Evolutionary conservation across 2,888 invertebrate species (phyloP).

Genomic region (Melinaea menophilus): DNA sequence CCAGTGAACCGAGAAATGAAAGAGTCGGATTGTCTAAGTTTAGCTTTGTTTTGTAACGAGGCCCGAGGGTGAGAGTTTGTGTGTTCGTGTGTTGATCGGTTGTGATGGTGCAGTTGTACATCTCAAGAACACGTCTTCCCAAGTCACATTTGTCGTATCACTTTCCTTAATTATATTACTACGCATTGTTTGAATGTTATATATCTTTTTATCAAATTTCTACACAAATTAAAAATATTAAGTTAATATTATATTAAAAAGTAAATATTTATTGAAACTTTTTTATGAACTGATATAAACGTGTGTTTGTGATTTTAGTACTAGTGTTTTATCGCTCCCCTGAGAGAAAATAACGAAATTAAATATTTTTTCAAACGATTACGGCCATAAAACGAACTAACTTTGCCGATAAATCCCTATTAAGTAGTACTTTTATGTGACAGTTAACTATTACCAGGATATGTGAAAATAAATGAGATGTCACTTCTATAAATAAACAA

Average conservation of each 20-base stretch:
- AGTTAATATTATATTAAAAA: too few species aligned
- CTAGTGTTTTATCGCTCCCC: background rate
- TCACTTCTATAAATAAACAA: too few species aligned
- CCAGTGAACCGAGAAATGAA: conserved; percentile 22
- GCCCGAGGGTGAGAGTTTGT: background rate
- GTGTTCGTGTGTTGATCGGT: conserved; percentile 12
- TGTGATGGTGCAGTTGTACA: conserved; percentile 3
- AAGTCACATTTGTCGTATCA: too few species aligned
- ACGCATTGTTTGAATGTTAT: too few species aligned
- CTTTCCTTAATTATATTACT: too few species aligned
- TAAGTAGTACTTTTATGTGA: background rate
- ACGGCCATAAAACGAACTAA: background rate
- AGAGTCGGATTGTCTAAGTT: conserved; percentile 14
- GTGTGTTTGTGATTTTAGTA: too few species aligned
- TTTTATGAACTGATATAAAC: background rate
- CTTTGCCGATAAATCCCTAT: background rate
- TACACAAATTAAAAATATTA: too few species aligned
- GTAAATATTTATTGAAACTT: background rate
- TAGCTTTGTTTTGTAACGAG: conserved; percentile 7
- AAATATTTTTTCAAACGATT: conserved; percentile 5
- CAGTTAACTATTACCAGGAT: too few species aligned
- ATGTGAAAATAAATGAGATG: too few species aligned
- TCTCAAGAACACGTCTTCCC: too few species aligned
- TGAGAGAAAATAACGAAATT: background rate
- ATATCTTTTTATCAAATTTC: too few species aligned